These are phyloP conservation scores for Drepanosiphum platanoidis DNA, from an alignment of 2,888 invertebrate genomes.

Conservation along the genomic window DNA sequence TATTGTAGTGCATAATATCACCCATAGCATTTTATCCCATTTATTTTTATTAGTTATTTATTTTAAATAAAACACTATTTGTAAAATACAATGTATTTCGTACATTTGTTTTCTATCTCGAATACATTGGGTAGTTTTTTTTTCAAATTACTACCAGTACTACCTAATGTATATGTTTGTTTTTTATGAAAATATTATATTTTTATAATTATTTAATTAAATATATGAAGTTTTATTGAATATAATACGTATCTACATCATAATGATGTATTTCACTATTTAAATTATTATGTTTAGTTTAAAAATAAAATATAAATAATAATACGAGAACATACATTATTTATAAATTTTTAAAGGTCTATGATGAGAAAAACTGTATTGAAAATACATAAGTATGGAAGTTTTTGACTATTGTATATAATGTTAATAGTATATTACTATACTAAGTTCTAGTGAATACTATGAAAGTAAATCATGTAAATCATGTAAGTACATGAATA, in stretches of 20 bases:
- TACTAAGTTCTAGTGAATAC: neutral
- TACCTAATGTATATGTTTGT: neutral
- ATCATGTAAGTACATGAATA: neutral
- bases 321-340: neutral
- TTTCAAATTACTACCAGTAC: neutral
- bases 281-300: neutral
- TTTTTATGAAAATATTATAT: neutral
- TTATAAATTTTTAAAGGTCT: neutral
- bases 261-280: neutral
- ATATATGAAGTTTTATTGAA: neutral
- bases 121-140: too few species aligned
- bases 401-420: neutral
- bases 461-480: neutral
- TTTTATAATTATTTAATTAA: neutral
- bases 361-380: neutral
- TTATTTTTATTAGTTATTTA: neutral
- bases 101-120: too few species aligned
- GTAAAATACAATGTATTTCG: neutral
- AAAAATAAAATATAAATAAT: neutral
- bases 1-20: neutral
- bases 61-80: neutral
- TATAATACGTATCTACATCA: neutral
- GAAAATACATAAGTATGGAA: neutral
- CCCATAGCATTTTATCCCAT: neutral
- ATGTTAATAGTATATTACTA: neutral